Percentiles rank a stretch among this genome's conserved stretches.
Conservation (phyloP, 2,113 vertebrate genomes). For the Crypturellus undulatus region DNA sequence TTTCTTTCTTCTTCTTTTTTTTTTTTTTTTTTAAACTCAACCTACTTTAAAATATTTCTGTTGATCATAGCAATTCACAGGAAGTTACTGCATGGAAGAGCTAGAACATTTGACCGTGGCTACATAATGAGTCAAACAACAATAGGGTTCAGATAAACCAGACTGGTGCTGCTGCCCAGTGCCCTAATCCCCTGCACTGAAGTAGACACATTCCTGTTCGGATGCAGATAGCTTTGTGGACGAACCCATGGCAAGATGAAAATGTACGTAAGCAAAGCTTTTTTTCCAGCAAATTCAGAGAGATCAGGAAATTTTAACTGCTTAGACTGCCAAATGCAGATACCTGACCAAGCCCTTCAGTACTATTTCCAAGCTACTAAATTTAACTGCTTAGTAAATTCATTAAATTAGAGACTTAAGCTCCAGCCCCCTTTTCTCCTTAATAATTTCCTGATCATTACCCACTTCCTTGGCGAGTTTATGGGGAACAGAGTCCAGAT, state of each 20-base stretch:
- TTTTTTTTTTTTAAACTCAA: background rate
- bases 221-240: background rate
- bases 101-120: background rate
- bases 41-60: rapidly evolving
- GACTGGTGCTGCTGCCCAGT: rapidly evolving
- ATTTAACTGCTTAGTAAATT: background rate
- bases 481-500: background rate
- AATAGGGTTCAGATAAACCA: background rate
- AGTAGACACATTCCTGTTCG: background rate
- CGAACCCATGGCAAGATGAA: rapidly evolving
- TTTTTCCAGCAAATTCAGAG: background rate
- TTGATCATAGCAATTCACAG: background rate
- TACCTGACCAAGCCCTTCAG: background rate
- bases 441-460: slow-evolving; percentile 20
- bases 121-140: no score
- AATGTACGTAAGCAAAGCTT: background rate
- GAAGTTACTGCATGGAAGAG: background rate
- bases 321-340: background rate
- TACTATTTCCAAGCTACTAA: background rate
- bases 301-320: no score
- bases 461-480: background rate
- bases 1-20: background rate
- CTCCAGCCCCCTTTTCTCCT: slow-evolving; percentile 14
- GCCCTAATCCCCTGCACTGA: background rate
- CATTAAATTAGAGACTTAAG: background rate